These are phyloP conservation scores for Aphyosemion australe DNA, from an alignment of 2,113 vertebrate species.

Conservation along the genomic window DNA sequence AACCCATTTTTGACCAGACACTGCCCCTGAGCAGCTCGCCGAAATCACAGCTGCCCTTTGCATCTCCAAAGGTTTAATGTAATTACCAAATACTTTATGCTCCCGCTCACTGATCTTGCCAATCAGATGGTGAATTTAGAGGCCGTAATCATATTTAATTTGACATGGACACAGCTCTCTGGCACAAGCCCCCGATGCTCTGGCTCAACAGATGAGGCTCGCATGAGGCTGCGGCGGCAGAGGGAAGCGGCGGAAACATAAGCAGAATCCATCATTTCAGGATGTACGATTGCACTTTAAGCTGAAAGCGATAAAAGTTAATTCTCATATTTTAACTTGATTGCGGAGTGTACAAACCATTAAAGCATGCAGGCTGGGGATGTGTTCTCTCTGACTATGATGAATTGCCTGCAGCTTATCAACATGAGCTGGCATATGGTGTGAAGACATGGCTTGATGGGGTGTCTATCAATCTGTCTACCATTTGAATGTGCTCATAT, in stretches of 20 bases:
- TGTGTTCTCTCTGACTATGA: constrained; percentile 64
- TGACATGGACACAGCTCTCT: constrained; percentile 56
- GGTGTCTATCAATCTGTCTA: constrained; percentile 70
- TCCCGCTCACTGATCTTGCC: constrained; percentile 48
- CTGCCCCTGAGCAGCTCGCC: constrained; percentile 9
- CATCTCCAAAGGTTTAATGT: constrained; percentile 36
- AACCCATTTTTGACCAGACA: constrained; percentile 21
- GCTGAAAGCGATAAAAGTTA: constrained; percentile 10
- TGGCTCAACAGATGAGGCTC: constrained; percentile 13
- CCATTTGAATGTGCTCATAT: constrained; percentile 48
- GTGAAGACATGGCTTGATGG: constrained; percentile 66
- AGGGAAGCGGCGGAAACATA: constrained; percentile 14
- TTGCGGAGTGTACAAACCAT: constrained; percentile 37
- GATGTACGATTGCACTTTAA: background rate
- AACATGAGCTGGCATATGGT: constrained; percentile 66
- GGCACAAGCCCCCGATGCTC: constrained; percentile 15
- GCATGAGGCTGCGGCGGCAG: background rate
- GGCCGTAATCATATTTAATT: constrained; percentile 63
- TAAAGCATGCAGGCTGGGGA: constrained; percentile 45
- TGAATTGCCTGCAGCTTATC: constrained; percentile 76
- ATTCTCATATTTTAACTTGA: constrained; percentile 36
- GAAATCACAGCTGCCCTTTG: constrained; percentile 49
- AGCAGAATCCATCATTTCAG: constrained; percentile 18
- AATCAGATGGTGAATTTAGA: constrained; percentile 57
- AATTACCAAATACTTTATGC: constrained; percentile 54